phyloP scores from a whole-genome alignment of 2,797 vertebrate species.

The Coreius guichenoti region DNA sequence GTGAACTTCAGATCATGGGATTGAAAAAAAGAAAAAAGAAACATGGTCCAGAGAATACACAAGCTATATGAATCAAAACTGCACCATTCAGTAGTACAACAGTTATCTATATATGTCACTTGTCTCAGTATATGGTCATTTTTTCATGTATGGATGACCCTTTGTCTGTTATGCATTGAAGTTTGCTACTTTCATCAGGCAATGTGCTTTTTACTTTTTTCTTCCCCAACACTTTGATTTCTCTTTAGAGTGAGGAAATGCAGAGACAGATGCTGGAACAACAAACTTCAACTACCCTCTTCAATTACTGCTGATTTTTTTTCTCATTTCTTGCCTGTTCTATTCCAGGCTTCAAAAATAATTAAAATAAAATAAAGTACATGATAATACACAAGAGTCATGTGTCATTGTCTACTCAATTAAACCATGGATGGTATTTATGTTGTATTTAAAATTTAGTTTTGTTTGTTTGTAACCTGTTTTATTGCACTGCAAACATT shows the following conservation, averaged over 20 bases:
- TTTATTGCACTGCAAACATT: slow-evolving; percentile 6
- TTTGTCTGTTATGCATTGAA: slow-evolving; percentile 19
- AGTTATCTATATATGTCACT: slow-evolving; percentile 37
- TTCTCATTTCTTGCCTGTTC: not conserved
- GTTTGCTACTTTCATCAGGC: slow-evolving; percentile 22
- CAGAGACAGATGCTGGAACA: slow-evolving; percentile 49
- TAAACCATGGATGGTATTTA: not conserved
- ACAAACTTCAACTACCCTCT: not conserved
- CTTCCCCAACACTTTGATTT: slow-evolving; percentile 8
- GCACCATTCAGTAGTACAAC: slow-evolving; percentile 48
- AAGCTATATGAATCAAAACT: slow-evolving; percentile 45
- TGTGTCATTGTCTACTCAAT: not conserved
- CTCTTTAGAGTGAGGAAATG: slow-evolving; percentile 45
- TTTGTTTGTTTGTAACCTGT: not conserved
- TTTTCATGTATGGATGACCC: slow-evolving; percentile 1
- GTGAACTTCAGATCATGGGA: slow-evolving; percentile 47
- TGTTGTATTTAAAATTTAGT: not conserved
- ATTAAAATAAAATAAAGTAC: not conserved
- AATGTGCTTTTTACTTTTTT: slow-evolving; percentile 41
- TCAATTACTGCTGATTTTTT: not conserved
- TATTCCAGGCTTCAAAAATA: not conserved
- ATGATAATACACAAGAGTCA: not conserved
- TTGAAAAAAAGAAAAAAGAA: slow-evolving; percentile 19
- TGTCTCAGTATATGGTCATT: slow-evolving; percentile 2
- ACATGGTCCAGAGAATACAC: slow-evolving; percentile 42